Conservation (phyloP, 1,140 invertebrate genomes). For the Lineus longissimus region DNA sequence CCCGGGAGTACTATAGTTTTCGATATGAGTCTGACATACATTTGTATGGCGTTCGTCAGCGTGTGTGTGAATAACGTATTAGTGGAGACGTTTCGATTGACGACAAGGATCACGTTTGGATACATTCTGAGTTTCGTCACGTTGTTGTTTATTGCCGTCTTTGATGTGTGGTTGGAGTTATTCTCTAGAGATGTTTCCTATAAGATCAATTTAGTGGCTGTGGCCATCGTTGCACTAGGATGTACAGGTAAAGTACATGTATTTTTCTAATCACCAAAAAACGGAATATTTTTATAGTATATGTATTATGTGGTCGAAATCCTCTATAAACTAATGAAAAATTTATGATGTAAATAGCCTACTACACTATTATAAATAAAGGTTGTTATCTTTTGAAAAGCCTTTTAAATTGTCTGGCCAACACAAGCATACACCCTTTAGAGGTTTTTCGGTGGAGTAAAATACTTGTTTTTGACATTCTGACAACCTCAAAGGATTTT, state of each 20-base stretch:
- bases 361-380: too few relatives aligned
- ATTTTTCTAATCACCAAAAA: neutral
- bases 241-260: slow-evolving; percentile 68
- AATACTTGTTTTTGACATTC: too few relatives aligned
- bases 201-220: slow-evolving; percentile 75
- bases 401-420: too few relatives aligned
- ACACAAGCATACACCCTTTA: too few relatives aligned
- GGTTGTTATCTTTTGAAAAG: too few relatives aligned
- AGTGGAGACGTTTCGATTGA: slow-evolving; percentile 75
- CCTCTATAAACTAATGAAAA: too few relatives aligned
- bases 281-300: too few relatives aligned
- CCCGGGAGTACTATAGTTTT: slow-evolving; percentile 80
- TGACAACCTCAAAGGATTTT: too few relatives aligned
- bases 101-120: slow-evolving; percentile 80
- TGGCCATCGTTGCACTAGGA: slow-evolving; percentile 79
- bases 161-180: slow-evolving; percentile 78
- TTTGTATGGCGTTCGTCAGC: slow-evolving; percentile 78
- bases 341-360: too few relatives aligned
- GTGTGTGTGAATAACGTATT: slow-evolving; percentile 81
- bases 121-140: slow-evolving; percentile 78
- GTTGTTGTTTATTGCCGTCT: slow-evolving; percentile 75
- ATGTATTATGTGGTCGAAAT: too few relatives aligned
- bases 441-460: too few relatives aligned
- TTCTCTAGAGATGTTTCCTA: slow-evolving; percentile 71
- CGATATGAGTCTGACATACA: slow-evolving; percentile 88